Percentiles rank a stretch among this genome's conserved stretches.
Evolutionary conservation across 2,113 vertebrate genomes (phyloP).

Genomic region (Myotis lucifugus): DNA sequence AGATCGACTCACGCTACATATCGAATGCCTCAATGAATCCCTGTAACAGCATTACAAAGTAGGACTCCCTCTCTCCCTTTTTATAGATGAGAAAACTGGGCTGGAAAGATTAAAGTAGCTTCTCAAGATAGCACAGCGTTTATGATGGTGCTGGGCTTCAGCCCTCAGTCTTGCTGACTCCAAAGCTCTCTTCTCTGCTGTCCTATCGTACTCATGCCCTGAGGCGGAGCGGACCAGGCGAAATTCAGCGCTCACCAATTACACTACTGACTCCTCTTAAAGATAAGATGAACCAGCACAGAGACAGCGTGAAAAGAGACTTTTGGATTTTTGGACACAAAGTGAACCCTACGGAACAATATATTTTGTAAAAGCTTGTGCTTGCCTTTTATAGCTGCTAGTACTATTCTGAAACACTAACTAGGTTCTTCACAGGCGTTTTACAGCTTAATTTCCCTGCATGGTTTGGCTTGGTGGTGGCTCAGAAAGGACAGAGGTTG

Average conservation of each 20-base stretch:
- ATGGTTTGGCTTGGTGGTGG: not conserved
- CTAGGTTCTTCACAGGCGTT: not conserved
- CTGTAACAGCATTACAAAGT: not conserved
- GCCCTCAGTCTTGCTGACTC: not conserved
- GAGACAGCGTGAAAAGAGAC: not conserved
- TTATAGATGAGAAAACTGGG: not conserved
- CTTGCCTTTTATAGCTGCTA: not conserved
- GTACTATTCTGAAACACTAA: not conserved
- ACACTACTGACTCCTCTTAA: not conserved
- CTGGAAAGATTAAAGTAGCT: not conserved
- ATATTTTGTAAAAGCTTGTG: not conserved
- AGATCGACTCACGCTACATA: not conserved
- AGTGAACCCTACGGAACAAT: not conserved
- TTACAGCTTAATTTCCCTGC: not conserved
- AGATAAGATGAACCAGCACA: not conserved
- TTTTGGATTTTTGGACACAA: not conserved
- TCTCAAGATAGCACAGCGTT: not conserved
- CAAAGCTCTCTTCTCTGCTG: not conserved
- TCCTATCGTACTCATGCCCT: not conserved
- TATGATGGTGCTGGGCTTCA: not conserved
- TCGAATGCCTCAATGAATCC: not conserved
- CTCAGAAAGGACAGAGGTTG: not conserved
- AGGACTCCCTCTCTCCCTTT: not conserved
- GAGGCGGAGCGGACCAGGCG: not conserved
- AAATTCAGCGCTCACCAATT: not conserved